Evolutionary conservation across 1,140 invertebrate genomes (phyloP).

Genomic region (Heliconius nattereri): DNA sequence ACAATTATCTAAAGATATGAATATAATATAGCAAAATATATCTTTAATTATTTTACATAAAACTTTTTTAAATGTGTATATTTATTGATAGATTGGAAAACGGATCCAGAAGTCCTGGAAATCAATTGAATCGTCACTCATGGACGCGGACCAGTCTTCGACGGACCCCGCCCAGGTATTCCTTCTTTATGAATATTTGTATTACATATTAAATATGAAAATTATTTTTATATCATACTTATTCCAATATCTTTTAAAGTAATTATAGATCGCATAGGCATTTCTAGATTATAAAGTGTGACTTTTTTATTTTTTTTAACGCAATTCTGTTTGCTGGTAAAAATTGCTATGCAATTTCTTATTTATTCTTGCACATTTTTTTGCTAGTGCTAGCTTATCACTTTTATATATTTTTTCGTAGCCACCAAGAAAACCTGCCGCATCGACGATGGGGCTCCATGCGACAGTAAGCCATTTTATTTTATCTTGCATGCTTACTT

Average conservation of each 20-base stretch:
- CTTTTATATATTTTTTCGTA: conserved; percentile 68
- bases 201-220: background rate
- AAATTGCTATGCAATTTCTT: conserved; percentile 25
- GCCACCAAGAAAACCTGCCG: conserved; percentile 86
- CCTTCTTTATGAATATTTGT: conserved; percentile 1
- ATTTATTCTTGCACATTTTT: conserved; percentile 21
- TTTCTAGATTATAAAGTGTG: background rate
- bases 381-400: no score
- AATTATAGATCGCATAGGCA: background rate
- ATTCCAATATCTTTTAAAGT: background rate
- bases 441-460: conserved; percentile 89
- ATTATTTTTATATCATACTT: background rate
- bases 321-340: background rate
- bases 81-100: conserved; percentile 62
- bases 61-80: background rate
- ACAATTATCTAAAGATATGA: background rate
- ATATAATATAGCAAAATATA: background rate
- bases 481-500: conserved; percentile 40
- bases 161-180: conserved; percentile 86
- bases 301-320: background rate
- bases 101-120: conserved; percentile 77
- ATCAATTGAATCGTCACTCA: conserved; percentile 85
- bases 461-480: conserved; percentile 85
- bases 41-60: background rate
- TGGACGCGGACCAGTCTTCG: conserved; percentile 89